phyloP scores from a whole-genome alignment of 2,113 vertebrate species.

The Bos javanicus region DNA sequence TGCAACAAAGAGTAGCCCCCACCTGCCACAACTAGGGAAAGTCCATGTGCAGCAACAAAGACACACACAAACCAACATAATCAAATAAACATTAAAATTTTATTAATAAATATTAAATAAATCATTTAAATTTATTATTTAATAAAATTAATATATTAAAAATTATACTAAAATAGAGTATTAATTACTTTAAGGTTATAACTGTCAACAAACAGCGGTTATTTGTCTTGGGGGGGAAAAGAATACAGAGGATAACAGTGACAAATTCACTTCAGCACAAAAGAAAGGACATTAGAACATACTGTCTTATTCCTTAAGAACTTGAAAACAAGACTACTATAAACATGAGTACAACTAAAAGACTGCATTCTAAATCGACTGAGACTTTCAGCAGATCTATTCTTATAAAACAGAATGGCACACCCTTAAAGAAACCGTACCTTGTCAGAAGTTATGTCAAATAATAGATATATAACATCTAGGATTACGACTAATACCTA shows the following conservation, averaged over 20 bases:
- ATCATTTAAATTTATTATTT: background rate
- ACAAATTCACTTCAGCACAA: background rate
- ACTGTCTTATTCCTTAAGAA: background rate
- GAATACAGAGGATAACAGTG: background rate
- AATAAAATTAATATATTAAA: background rate
- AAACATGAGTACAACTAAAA: background rate
- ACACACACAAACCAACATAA: background rate
- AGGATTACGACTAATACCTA: background rate
- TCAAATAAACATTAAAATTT: background rate
- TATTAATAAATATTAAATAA: background rate
- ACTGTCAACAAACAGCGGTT: background rate
- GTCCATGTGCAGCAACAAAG: background rate
- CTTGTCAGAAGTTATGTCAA: background rate
- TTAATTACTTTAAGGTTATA: background rate
- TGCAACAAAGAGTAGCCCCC: background rate
- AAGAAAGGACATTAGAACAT: background rate
- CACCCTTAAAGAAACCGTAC: background rate
- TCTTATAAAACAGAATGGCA: background rate
- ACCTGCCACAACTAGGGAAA: background rate
- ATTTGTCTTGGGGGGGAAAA: background rate
- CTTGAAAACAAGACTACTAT: background rate
- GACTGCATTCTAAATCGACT: background rate
- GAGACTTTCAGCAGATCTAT: background rate
- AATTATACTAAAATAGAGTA: background rate
- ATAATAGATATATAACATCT: background rate